Conservation (phyloP, 2,888 invertebrate species). For the Penaeus monodon region DNA sequence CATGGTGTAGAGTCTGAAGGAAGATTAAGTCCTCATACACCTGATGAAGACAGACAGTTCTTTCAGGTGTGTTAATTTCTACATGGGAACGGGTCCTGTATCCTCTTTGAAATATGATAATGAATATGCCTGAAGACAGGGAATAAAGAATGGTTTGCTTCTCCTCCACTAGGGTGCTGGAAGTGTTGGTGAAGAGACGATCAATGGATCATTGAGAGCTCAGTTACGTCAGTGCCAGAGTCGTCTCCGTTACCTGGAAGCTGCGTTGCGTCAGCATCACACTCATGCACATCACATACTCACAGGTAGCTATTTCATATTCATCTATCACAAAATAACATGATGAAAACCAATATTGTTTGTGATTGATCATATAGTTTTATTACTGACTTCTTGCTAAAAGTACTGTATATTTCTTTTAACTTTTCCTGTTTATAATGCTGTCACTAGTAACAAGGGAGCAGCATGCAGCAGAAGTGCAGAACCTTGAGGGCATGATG, state of each 20-base stretch:
- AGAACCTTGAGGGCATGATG: slow-evolving; percentile 73
- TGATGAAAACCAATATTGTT: background rate
- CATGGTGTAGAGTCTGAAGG: slow-evolving; percentile 25
- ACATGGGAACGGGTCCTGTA: background rate
- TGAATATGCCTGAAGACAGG: background rate
- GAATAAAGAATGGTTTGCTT: background rate
- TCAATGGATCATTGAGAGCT: slow-evolving; percentile 35
- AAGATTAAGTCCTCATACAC: slow-evolving; percentile 4
- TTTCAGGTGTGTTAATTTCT: background rate
- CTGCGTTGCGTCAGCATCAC: slow-evolving; percentile 48
- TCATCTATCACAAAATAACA: background rate
- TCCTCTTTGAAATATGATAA: background rate
- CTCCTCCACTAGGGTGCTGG: slow-evolving; percentile 12
- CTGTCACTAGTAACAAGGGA: slow-evolving; percentile 73
- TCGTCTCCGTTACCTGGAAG: slow-evolving; percentile 38
- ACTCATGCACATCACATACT: slow-evolving; percentile 52
- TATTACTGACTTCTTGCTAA: background rate
- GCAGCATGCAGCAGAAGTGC: slow-evolving; percentile 74
- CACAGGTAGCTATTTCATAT: slow-evolving; percentile 30
- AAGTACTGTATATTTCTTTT: background rate
- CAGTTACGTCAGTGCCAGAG: slow-evolving; percentile 48
- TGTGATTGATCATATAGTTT: background rate
- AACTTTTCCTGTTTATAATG: slow-evolving; percentile 6
- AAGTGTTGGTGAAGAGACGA: slow-evolving; percentile 47
- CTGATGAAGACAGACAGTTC: slow-evolving; percentile 7